Conservation (phyloP, 2,113 vertebrate genomes). For the Danio rerio region DNA sequence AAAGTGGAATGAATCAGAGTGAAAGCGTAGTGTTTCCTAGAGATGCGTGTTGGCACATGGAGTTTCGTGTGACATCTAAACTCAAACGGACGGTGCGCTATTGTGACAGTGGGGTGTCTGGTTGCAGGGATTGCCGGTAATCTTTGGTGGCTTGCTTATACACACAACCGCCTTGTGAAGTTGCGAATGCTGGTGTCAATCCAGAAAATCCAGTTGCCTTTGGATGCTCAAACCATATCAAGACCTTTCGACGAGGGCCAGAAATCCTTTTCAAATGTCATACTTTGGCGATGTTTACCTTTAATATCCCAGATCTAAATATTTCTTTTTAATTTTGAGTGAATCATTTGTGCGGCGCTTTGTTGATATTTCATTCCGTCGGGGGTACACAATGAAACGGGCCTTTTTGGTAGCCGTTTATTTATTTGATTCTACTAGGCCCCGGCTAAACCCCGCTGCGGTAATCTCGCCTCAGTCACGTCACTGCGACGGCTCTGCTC, state of each 20-base stretch:
- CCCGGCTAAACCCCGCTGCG: conserved; percentile 53
- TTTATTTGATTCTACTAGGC: conserved; percentile 67
- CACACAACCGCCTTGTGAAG: conserved; percentile 48
- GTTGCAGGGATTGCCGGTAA: conserved; percentile 50
- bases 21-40: conserved; percentile 46
- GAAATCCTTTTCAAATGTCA: conserved; percentile 62
- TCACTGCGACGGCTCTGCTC: conserved; percentile 38
- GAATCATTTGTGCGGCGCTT: conserved; percentile 59
- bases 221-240: conserved; percentile 49
- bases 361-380: conserved; percentile 65
- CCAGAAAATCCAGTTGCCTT: conserved; percentile 52
- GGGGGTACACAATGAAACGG: conserved; percentile 61
- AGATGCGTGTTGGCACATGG: conserved; percentile 29
- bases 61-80: conserved; percentile 6
- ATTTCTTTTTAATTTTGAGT: conserved; percentile 67
- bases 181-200: conserved; percentile 48
- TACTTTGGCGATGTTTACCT: conserved; percentile 58
- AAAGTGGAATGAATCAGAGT: conserved; percentile 53
- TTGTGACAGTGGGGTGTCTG: not conserved
- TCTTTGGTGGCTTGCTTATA: conserved; percentile 44
- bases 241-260: conserved; percentile 39
- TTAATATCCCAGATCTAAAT: conserved; percentile 58
- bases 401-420: conserved; percentile 66
- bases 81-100: not conserved
- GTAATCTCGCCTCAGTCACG: conserved; percentile 50